Percentiles rank a stretch among this genome's conserved stretches.
phyloP scores from a whole-genome alignment of 92 coral and sea anemone genomes.

The Paragorgia papillata region DNA sequence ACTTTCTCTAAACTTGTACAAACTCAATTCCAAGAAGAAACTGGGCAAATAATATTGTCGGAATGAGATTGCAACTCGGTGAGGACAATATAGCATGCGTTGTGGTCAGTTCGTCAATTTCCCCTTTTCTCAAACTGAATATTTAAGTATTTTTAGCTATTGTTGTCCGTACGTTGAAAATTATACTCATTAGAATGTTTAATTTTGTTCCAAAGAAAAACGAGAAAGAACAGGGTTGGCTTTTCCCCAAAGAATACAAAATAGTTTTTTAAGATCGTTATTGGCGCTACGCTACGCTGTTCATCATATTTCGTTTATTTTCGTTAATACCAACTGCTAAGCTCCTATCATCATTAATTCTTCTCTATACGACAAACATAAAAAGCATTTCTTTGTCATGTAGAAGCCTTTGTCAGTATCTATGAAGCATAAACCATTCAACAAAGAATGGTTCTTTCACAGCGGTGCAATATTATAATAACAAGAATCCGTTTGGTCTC shows the following conservation, averaged over 20 bases:
- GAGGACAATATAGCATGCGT: background rate
- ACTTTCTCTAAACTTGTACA: background rate
- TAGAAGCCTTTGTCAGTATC: conserved; percentile 3
- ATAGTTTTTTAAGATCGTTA: background rate
- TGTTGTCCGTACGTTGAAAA: background rate
- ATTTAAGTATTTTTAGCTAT: background rate
- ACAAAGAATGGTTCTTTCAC: background rate
- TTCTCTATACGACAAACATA: background rate
- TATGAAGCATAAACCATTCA: background rate
- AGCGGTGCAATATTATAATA: conserved; percentile 1
- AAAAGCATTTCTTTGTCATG: conserved; percentile 23
- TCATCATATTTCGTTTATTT: conserved; percentile 10
- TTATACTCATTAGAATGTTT: background rate
- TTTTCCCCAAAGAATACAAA: background rate
- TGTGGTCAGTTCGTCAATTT: background rate
- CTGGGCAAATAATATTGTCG: background rate
- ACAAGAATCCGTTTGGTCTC: too few species aligned
- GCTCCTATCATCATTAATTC: background rate
- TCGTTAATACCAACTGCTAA: conserved; percentile 12
- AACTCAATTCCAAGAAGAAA: background rate
- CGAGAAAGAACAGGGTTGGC: background rate
- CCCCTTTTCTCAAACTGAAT: background rate
- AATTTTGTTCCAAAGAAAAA: background rate
- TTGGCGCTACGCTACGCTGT: background rate
- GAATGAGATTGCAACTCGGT: background rate